A percentile compares a stretch with the other conserved stretches of the same genome.
Evolutionary conservation across 2,888 invertebrate species (phyloP).

Genomic region (Drosophila meridionalis): DNA sequence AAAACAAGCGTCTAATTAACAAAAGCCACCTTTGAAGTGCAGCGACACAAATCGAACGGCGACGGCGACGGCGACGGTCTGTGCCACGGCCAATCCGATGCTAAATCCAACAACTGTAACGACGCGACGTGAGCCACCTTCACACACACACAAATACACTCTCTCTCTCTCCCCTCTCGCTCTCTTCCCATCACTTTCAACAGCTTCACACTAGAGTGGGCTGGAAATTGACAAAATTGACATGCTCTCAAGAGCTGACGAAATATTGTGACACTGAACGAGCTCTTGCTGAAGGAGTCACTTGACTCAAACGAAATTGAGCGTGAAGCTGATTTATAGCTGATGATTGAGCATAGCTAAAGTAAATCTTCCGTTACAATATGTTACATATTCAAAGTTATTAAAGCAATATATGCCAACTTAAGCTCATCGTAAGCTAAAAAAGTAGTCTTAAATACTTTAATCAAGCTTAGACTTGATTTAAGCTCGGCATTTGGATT

Average conservation of each 20-base stretch:
- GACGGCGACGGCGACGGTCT: constrained; percentile 4
- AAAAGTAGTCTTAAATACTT: not conserved
- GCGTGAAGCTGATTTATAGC: not conserved
- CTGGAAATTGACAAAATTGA: not conserved
- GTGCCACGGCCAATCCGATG: constrained; percentile 10
- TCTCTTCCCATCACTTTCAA: not conserved
- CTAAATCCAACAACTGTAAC: constrained; percentile 19
- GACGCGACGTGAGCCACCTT: constrained; percentile 24
- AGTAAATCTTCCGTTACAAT: not conserved
- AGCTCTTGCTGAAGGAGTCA: not conserved
- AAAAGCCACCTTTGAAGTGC: constrained; percentile 68
- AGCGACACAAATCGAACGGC: constrained; percentile 53
- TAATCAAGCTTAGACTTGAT: not conserved
- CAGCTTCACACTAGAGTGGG: constrained; percentile 19
- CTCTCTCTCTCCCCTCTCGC: not conserved
- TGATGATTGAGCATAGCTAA: not conserved
- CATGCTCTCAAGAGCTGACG: constrained; percentile 4
- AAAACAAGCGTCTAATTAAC: constrained; percentile 71
- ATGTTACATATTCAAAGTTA: not conserved
- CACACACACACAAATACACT: not conserved
- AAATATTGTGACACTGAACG: constrained; percentile 8
- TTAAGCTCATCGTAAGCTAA: not conserved
- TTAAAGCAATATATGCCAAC: not conserved
- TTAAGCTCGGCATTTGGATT: not conserved
- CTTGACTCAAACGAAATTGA: not conserved